Conservation (phyloP, 2,888 invertebrate genomes). For the Pecten maximus region DNA sequence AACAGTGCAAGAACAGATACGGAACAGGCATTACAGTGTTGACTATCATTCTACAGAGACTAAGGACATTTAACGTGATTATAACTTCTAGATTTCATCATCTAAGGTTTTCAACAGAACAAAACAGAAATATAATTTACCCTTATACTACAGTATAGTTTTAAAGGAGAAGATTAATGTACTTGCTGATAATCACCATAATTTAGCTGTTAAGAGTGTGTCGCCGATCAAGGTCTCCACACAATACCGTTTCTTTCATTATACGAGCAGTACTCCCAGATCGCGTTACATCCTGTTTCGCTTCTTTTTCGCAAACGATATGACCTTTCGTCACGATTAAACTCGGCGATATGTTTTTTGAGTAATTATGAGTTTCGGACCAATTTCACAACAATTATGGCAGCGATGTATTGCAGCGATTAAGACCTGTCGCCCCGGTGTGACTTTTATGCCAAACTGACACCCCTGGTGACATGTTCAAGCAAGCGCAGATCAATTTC, state of each 20-base stretch:
- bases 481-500: not conserved
- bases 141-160: not conserved
- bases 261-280: not conserved
- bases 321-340: not conserved
- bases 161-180: not conserved
- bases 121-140: not conserved
- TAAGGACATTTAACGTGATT: not conserved
- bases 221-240: not conserved
- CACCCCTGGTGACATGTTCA: not conserved
- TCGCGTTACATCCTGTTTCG: not conserved
- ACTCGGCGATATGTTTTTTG: not conserved
- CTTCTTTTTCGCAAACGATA: not conserved
- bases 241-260: not conserved
- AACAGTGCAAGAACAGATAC: not conserved
- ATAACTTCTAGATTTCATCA: not conserved
- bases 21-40: not conserved
- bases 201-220: not conserved
- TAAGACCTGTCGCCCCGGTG: not conserved
- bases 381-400: conserved; percentile 13
- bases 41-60: not conserved
- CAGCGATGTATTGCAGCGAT: not conserved
- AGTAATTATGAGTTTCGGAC: not conserved
- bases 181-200: not conserved
- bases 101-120: not conserved
- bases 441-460: not conserved